Conservation (phyloP, 2,113 vertebrate genomes). For the Corythaixoides concolor region DNA sequence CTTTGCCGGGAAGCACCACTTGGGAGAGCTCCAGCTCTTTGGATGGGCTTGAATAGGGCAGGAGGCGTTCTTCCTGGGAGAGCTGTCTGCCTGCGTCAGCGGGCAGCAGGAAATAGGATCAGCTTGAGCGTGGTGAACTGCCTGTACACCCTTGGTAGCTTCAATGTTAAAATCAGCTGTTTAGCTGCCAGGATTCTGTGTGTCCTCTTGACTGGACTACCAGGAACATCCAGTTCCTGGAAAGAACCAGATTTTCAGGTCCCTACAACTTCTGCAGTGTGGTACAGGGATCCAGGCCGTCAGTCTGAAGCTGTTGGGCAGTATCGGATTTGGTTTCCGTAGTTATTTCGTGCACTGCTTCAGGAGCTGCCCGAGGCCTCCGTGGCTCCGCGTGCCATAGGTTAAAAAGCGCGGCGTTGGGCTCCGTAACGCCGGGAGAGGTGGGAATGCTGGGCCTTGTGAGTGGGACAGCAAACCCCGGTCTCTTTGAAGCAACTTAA, state of each 20-base stretch:
- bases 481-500: neutral
- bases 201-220: neutral
- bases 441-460: neutral
- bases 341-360: neutral
- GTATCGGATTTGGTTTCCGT: neutral
- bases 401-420: accelerated
- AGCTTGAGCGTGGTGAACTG: accelerated
- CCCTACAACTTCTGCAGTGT: neutral
- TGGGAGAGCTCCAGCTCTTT: neutral
- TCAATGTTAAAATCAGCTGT: neutral
- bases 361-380: neutral
- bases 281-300: too few relatives aligned
- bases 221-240: neutral
- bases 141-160: neutral
- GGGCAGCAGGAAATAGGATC: neutral
- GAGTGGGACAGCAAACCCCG: neutral
- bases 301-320: neutral
- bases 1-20: neutral
- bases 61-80: neutral
- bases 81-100: neutral
- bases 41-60: neutral
- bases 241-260: neutral
- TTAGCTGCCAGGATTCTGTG: neutral
- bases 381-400: accelerated
- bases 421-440: neutral